phyloP scores from a whole-genome alignment of 2,888 invertebrate species.

The Tinea semifulvella region DNA sequence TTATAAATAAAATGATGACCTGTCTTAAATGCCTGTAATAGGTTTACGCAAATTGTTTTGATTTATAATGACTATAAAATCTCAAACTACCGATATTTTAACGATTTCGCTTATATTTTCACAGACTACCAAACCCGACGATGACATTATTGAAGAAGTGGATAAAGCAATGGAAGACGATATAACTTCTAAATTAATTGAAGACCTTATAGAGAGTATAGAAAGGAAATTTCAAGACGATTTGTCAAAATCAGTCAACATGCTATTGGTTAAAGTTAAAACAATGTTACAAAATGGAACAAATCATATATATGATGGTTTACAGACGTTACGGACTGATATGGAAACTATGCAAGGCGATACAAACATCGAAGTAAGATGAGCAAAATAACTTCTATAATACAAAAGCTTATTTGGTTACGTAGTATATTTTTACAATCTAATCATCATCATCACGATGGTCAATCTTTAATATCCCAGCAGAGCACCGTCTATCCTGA shows the following conservation, averaged over 20 bases:
- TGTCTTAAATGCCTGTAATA: too few species aligned
- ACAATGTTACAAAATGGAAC: conserved; percentile 50
- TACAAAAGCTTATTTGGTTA: too few species aligned
- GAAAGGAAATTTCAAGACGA: conserved; percentile 56
- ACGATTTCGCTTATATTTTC: not conserved
- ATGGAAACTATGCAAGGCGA: conserved; percentile 29
- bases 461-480: too few species aligned
- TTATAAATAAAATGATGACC: too few species aligned
- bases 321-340: conserved; percentile 35
- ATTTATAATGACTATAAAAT: too few species aligned
- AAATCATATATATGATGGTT: conserved; percentile 41
- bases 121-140: not conserved
- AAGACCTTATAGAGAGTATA: conserved; percentile 49
- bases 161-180: conserved; percentile 54
- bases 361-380: not conserved
- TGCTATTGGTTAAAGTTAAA: conserved; percentile 47
- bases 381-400: not conserved
- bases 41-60: too few species aligned
- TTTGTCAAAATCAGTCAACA: conserved; percentile 49
- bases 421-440: too few species aligned
- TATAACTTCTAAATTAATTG: conserved; percentile 44
- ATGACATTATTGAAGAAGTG: conserved; percentile 29
- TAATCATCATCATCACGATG: too few species aligned
- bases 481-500: too few species aligned
- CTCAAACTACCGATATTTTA: not conserved